Conservation (phyloP, 2,888 invertebrate species). For the Lordiphosa andalusiaca region DNA sequence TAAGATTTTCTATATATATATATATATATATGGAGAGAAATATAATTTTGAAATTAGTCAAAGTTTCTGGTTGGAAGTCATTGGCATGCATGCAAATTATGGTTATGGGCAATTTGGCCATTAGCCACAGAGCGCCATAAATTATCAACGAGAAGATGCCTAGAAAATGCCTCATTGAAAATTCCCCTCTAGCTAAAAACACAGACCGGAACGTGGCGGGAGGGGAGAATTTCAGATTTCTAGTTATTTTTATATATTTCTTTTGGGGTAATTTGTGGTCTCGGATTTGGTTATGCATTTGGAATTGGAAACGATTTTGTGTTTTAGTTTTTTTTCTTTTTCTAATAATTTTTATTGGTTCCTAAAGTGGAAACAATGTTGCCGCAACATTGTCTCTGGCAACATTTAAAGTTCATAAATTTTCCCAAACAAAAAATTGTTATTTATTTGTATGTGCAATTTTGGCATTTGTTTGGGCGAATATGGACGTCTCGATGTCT, state of each 20-base stretch:
- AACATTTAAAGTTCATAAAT: conserved; percentile 42
- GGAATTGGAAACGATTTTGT: conserved; percentile 13
- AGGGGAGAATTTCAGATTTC: too few relatives aligned
- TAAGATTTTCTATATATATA: conserved; percentile 53
- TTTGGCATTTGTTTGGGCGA: conserved; percentile 17
- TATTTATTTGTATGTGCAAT: conserved; percentile 21
- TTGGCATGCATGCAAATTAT: conserved; percentile 67
- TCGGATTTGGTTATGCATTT: conserved; percentile 32
- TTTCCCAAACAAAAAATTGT: conserved; percentile 16
- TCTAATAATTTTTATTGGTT: conserved; percentile 7
- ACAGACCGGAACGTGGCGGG: neutral
- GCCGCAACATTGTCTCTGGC: conserved; percentile 7
- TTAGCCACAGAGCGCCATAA: conserved; percentile 66
- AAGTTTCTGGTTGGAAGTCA: conserved; percentile 30
- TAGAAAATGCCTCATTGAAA: conserved; percentile 64
- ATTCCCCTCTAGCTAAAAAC: conserved; percentile 48
- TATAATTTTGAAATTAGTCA: conserved; percentile 49
- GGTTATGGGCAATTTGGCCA: conserved; percentile 66
- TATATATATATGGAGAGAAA: neutral
- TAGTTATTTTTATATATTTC: neutral
- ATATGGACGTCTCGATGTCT: conserved; percentile 67
- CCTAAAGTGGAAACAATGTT: conserved; percentile 3
- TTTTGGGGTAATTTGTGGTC: conserved; percentile 15
- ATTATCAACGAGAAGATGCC: conserved; percentile 47
- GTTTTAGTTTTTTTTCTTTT: conserved; percentile 3